Conservation (phyloP, 2,888 invertebrate species). For the Clusia tigrina region DNA sequence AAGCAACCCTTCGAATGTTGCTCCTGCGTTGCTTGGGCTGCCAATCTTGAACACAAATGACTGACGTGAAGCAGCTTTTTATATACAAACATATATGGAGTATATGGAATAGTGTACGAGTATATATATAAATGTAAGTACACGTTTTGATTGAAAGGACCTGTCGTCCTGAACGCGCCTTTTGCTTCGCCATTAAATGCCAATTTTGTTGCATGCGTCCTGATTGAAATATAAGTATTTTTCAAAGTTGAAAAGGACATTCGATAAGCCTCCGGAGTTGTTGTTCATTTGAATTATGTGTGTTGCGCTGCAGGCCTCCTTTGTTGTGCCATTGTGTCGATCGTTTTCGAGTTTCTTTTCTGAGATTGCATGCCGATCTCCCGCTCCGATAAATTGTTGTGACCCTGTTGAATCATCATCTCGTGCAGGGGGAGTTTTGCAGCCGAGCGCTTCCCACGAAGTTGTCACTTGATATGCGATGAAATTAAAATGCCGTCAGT, state of each 20-base stretch:
- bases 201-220: neutral
- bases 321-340: constrained; percentile 42
- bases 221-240: neutral
- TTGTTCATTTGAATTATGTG: neutral
- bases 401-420: constrained; percentile 27
- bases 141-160: neutral
- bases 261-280: constrained; percentile 3
- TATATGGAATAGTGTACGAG: too few species aligned
- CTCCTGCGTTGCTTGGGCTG: too few species aligned
- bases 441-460: constrained; percentile 54
- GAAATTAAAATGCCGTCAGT: constrained; percentile 54
- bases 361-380: constrained; percentile 59
- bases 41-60: too few species aligned
- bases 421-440: constrained; percentile 3
- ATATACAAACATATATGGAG: too few species aligned
- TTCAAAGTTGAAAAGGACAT: constrained; percentile 11
- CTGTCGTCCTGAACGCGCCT: neutral
- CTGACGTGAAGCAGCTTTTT: neutral
- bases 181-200: constrained; percentile 3
- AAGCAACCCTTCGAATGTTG: constrained; percentile 4
- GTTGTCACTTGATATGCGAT: constrained; percentile 52
- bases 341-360: constrained; percentile 48
- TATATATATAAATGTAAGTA: too few species aligned
- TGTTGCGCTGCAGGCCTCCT: constrained; percentile 22
- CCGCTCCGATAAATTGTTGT: constrained; percentile 50